Conservation (phyloP, 2,113 vertebrate genomes). For the Mastomys coucha region DNA sequence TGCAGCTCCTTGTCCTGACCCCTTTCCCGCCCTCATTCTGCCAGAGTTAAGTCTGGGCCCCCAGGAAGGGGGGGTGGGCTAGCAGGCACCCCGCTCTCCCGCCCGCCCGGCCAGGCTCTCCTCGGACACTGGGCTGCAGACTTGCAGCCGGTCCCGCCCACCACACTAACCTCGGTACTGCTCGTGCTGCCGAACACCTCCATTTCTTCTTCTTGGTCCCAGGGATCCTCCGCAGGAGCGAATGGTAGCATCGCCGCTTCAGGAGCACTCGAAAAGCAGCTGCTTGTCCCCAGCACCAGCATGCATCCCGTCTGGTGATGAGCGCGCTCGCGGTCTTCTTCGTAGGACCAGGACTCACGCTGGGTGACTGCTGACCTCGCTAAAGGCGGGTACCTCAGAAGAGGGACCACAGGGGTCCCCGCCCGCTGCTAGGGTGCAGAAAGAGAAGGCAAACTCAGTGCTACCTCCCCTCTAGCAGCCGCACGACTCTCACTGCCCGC, state of each 20-base stretch:
- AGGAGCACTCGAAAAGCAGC: conserved; percentile 78
- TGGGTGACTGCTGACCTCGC: neutral
- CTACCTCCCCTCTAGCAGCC: conserved; percentile 25
- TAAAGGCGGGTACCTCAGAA: neutral
- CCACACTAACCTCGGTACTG: conserved; percentile 79
- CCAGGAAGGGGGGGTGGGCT: neutral
- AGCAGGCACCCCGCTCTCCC: neutral
- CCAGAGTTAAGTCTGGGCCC: neutral
- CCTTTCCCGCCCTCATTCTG: neutral
- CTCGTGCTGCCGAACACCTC: conserved; percentile 90
- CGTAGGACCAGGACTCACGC: neutral
- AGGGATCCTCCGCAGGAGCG: conserved; percentile 89
- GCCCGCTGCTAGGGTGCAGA: conserved; percentile 41
- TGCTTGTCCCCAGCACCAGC: conserved; percentile 32
- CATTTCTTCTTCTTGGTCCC: conserved; percentile 93
- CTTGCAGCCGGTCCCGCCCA: neutral
- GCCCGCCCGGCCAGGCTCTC: neutral
- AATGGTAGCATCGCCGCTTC: conserved; percentile 89
- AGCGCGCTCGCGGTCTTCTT: neutral
- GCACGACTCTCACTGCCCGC: neutral
- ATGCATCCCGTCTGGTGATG: conserved; percentile 42
- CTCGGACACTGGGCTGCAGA: neutral
- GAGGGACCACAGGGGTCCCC: neutral
- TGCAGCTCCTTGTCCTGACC: neutral
- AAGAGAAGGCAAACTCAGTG: conserved; percentile 57